Conservation (phyloP, 2,888 invertebrate species). For the Meiosimyza decipiens region DNA sequence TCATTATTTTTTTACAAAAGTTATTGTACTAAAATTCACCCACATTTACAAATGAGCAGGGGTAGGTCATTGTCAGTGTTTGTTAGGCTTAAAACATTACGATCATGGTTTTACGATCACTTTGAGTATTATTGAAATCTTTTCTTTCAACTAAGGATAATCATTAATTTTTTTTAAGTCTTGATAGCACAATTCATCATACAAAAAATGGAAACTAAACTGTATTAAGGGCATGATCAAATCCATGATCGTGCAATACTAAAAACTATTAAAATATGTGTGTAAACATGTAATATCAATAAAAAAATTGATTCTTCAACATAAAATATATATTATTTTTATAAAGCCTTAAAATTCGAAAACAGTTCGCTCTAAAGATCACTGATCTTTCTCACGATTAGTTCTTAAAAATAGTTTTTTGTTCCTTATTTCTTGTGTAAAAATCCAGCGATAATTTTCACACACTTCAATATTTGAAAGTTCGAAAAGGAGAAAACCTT, state of each 20-base stretch:
- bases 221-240: too few species aligned
- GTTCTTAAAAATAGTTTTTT: too few species aligned
- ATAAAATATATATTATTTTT: too few species aligned
- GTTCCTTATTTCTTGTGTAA: not conserved
- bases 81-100: not conserved
- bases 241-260: too few species aligned
- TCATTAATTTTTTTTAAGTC: too few species aligned
- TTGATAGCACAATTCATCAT: too few species aligned
- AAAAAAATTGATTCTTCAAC: too few species aligned
- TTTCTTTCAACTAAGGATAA: too few species aligned
- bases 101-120: constrained; percentile 9
- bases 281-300: too few species aligned
- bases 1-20: not conserved
- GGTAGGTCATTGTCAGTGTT: not conserved
- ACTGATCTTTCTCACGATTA: not conserved
- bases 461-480: not conserved
- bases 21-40: constrained; percentile 16
- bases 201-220: too few species aligned
- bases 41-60: constrained; percentile 20
- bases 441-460: not conserved
- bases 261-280: too few species aligned
- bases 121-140: not conserved
- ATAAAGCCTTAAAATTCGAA: too few species aligned
- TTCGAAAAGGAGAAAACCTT: not conserved
- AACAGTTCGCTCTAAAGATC: not conserved